Base-by-base conservation (phyloP, 2,113 vertebrate species). In the Neopipo cinnamomea region DNA sequence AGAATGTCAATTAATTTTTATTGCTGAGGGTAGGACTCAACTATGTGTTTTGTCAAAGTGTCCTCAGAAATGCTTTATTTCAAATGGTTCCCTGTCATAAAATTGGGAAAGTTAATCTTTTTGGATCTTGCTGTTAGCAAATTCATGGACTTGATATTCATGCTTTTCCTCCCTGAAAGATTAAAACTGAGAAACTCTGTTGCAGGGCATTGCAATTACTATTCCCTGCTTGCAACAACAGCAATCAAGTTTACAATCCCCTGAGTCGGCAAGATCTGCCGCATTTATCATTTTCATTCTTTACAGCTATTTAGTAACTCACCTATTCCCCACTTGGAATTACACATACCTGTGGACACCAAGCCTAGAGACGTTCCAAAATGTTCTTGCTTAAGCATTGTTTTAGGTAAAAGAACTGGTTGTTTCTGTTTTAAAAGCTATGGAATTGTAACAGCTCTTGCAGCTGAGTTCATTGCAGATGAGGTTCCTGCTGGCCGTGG, bases 201-300 rank as follows among this genome's bases (percentile, higher is more conserved):
- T 96, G 90, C 93, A 95, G 84, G 68, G 61, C 65, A 79, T 37
- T 79, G 81, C 71, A 95, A 95, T 97, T 96, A 89, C 85, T 59
- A 91, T 95, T 94, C 96, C 82, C 85, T 78, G 24, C 93, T 94
- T 89, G 95, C 96, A 94, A 76, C 92, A 93, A 66, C 78, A 94
- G 67, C 90, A 95, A 95, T 96, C 94, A 78, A 85, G 67, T 91
- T 94, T 85, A 46, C 62, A 83, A 25, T 93, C 73, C 89, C 94
- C 92, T 35, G 92, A 95, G 89, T 94, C 76, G 53, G 71, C 81
- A 91, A 74, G 81, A 91, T 94, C 81, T 93, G 89, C 66, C 1
- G 9, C 30, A 50, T 85, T 80, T 74, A 89, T 97, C 91, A 71
- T 97, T 97, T 97, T 61, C 73, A 41, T 95, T 91, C 91, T 91